A percentile compares a stretch with the other conserved stretches of the same genome.
These are phyloP conservation scores for Orestias chungarensis DNA, from an alignment of 2,797 vertebrate genomes.

Conservation along the genomic window DNA sequence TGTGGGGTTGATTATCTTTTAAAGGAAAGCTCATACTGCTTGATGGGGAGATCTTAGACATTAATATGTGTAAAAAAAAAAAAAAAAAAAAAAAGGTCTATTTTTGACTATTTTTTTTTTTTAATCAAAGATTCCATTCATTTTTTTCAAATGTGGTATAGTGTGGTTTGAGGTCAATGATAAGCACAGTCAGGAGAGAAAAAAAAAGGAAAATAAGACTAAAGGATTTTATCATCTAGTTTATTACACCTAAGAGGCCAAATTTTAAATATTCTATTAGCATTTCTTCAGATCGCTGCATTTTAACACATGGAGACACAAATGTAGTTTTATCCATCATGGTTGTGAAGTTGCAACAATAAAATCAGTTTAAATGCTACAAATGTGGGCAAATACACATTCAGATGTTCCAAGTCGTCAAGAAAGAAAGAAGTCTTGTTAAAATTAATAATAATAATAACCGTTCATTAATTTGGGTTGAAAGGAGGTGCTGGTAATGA, in stretches of 20 bases:
- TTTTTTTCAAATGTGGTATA: background rate
- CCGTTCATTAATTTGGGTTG: background rate
- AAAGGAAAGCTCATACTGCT: background rate
- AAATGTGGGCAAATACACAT: no score
- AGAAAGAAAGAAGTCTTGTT: background rate
- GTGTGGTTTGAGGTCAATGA: background rate
- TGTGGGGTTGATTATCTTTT: no score
- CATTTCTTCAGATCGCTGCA: background rate
- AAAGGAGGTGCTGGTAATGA: background rate
- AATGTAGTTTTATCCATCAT: background rate
- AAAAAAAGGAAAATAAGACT: background rate
- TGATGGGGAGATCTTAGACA: background rate
- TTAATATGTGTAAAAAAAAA: background rate
- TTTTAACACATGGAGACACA: background rate
- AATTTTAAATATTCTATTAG: background rate
- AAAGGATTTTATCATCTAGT: background rate
- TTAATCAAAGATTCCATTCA: background rate
- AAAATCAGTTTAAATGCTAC: background rate
- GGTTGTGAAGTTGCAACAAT: background rate
- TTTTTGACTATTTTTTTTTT: background rate
- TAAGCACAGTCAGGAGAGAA: background rate
- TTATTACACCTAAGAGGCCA: background rate
- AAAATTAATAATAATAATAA: background rate
- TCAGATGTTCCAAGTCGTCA: background rate
- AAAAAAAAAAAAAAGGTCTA: no score